Evolutionary conservation across 2,113 vertebrate genomes (phyloP).

Genomic region (Gymnobelideus leadbeateri): DNA sequence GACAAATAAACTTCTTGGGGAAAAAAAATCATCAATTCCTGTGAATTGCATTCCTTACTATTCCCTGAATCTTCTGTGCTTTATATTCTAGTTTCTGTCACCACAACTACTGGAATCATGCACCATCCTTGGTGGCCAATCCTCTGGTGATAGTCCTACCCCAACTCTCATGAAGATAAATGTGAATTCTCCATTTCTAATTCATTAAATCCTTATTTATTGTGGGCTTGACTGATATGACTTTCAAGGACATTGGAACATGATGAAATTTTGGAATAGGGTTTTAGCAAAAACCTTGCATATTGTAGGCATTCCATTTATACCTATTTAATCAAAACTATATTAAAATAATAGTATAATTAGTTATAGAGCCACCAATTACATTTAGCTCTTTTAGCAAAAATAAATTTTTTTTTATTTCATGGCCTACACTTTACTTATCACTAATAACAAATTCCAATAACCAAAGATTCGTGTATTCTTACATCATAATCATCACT

Average conservation of each 20-base stretch:
- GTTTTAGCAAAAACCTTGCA: neutral
- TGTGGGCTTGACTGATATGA: neutral
- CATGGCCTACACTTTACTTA: neutral
- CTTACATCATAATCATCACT: neutral
- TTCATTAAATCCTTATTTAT: neutral
- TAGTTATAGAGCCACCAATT: neutral
- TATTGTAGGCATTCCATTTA: neutral
- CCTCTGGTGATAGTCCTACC: neutral
- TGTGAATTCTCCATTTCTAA: neutral
- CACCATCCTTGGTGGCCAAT: neutral
- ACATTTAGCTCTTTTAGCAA: neutral
- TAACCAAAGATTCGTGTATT: neutral
- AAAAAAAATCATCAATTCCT: neutral
- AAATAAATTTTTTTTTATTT: neutral
- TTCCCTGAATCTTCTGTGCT: neutral
- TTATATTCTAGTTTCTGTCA: neutral
- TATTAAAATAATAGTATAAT: neutral
- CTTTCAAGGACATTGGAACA: neutral
- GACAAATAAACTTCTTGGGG: neutral
- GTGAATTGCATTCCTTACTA: neutral
- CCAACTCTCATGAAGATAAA: neutral
- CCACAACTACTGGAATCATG: neutral
- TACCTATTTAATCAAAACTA: neutral
- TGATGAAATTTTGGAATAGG: neutral
- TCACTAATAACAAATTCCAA: neutral